phyloP scores from a whole-genome alignment of 2,797 vertebrate species.

The Oryzias dopingdopingensis region DNA sequence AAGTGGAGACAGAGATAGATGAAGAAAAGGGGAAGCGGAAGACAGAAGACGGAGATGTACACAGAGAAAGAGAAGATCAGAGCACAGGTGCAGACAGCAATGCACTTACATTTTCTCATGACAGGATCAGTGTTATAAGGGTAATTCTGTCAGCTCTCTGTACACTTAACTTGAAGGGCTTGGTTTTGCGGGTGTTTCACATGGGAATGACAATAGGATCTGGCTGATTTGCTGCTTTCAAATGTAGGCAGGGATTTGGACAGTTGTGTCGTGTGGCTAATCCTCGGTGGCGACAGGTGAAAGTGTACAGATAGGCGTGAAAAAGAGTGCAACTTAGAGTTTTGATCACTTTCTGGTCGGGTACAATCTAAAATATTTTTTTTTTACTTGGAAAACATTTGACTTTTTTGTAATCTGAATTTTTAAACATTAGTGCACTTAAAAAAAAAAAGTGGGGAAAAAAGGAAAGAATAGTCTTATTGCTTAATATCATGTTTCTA shows the following conservation, averaged over 20 bases:
- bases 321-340: slow-evolving; percentile 34
- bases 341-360: slow-evolving; percentile 43
- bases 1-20: slow-evolving; percentile 43
- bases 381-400: slow-evolving; percentile 1
- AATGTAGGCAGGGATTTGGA: slow-evolving; percentile 57
- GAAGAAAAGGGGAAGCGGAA: slow-evolving; percentile 8
- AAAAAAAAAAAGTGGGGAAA: background rate
- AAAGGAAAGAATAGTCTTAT: background rate
- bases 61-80: slow-evolving; percentile 23
- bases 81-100: slow-evolving; percentile 50
- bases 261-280: slow-evolving; percentile 41
- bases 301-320: slow-evolving; percentile 38
- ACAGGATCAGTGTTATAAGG: slow-evolving; percentile 61
- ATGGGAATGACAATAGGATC: slow-evolving; percentile 54
- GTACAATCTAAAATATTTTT: slow-evolving; percentile 42
- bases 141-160: slow-evolving; percentile 58
- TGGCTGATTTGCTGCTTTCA: slow-evolving; percentile 49
- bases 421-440: slow-evolving; percentile 20
- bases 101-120: slow-evolving; percentile 38
- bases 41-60: slow-evolving; percentile 22
- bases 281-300: slow-evolving; percentile 41
- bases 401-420: background rate
- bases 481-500: slow-evolving; percentile 8
- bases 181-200: slow-evolving; percentile 41
- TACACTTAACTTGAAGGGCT: slow-evolving; percentile 45